These are phyloP conservation scores for Asteroscopus sphinx DNA, from an alignment of 2,888 invertebrate species.

Conservation along the genomic window DNA sequence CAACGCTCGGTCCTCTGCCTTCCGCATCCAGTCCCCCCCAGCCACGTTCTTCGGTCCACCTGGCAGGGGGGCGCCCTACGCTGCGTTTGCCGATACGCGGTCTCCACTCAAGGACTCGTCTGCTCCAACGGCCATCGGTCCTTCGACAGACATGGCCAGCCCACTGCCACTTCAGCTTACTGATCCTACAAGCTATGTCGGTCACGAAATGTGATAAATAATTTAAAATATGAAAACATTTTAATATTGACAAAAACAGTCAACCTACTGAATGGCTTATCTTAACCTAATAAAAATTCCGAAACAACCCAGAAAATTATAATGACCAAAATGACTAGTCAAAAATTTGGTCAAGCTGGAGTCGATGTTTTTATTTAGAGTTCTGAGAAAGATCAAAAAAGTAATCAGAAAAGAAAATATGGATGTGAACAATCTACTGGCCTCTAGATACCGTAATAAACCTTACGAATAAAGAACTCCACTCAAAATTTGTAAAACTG, in stretches of 20 bases:
- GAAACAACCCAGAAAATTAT: conserved; percentile 80
- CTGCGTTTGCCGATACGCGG: too few relatives aligned
- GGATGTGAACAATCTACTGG: not conserved
- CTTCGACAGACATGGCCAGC: too few relatives aligned
- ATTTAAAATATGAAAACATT: conserved; percentile 29
- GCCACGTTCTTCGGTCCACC: too few relatives aligned
- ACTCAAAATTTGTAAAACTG: not conserved
- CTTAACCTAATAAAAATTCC: conserved; percentile 82
- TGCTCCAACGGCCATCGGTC: too few relatives aligned
- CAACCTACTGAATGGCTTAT: conserved; percentile 61
- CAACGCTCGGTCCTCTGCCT: too few relatives aligned
- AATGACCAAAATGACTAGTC: conserved; percentile 82
- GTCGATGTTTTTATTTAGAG: conserved; percentile 19
- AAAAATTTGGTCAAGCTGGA: conserved; percentile 59
- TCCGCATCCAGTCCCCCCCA: too few relatives aligned
- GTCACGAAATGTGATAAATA: conserved; percentile 18
- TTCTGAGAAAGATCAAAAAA: conserved; percentile 43
- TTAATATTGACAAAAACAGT: conserved; percentile 49
- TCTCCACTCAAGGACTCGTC: too few relatives aligned
- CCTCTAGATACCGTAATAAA: too few relatives aligned
- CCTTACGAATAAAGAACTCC: not conserved
- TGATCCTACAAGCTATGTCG: too few relatives aligned
- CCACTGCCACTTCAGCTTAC: too few relatives aligned
- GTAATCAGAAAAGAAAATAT: too few relatives aligned
- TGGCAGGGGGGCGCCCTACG: too few relatives aligned